Conservation (phyloP, 2,888 invertebrate species). For the Sinopyrophorus schimmeli region DNA sequence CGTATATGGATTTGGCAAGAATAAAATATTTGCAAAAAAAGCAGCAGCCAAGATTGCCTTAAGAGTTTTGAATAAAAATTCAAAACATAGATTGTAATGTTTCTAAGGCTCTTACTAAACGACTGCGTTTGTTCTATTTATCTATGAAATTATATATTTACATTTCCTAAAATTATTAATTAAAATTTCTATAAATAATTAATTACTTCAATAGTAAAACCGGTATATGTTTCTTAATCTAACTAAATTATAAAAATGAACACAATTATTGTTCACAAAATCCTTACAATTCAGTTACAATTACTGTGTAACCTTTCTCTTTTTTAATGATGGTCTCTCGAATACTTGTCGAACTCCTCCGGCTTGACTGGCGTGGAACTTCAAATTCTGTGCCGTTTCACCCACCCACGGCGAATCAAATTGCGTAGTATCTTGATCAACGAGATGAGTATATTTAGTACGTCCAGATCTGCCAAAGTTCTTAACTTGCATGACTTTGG, state of each 20-base stretch:
- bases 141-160: constrained; percentile 46
- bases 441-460: constrained; percentile 98
- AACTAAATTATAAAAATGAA: neutral
- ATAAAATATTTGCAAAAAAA: constrained; percentile 71
- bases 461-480: constrained; percentile 98
- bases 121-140: too few species aligned
- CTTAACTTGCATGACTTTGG: constrained; percentile 99
- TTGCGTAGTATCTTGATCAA: constrained; percentile 98
- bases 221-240: too few species aligned
- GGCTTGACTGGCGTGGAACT: constrained; percentile 84
- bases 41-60: constrained; percentile 80
- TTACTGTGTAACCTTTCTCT: constrained; percentile 51
- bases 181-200: too few species aligned
- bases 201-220: too few species aligned
- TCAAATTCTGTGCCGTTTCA: constrained; percentile 85
- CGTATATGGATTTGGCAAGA: constrained; percentile 72
- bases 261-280: neutral
- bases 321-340: constrained; percentile 78
- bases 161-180: neutral
- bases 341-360: constrained; percentile 94
- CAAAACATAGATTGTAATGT: too few species aligned
- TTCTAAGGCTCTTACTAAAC: too few species aligned
- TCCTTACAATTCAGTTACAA: neutral
- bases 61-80: too few species aligned
- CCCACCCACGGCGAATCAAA: constrained; percentile 97